phyloP scores from a whole-genome alignment of 2,113 vertebrate species.

The Haliaeetus leucogaster region DNA sequence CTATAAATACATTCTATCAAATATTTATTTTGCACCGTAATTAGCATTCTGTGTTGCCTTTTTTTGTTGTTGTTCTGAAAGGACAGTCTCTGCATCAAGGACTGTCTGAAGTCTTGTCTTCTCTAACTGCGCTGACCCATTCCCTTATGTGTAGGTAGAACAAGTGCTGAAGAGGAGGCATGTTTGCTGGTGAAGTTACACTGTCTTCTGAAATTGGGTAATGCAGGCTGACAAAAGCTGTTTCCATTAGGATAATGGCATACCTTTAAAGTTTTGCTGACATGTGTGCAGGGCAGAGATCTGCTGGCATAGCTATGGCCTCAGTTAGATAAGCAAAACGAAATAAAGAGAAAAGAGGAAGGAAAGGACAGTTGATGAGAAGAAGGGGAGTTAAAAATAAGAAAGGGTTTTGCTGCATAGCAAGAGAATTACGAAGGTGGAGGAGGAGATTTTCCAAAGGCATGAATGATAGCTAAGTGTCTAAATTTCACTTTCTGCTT shows the following conservation, averaged over 20 bases:
- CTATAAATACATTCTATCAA: neutral
- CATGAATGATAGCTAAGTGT: neutral
- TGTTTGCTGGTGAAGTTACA: neutral
- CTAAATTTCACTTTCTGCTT: neutral
- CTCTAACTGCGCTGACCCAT: neutral
- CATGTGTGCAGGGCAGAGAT: neutral
- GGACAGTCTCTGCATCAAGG: neutral
- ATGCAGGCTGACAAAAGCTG: neutral
- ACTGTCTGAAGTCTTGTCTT: neutral
- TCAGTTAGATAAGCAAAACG: neutral
- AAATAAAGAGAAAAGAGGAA: neutral
- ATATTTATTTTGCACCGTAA: neutral
- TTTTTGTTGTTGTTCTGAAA: neutral
- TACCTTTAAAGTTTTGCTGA: neutral
- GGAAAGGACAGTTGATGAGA: neutral
- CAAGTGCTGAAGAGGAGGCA: neutral
- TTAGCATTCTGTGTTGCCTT: neutral
- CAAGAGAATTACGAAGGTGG: neutral
- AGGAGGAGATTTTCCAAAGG: conserved; percentile 19
- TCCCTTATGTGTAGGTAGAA: neutral
- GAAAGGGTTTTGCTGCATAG: neutral
- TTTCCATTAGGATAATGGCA: neutral
- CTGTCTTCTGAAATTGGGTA: neutral
- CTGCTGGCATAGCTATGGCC: neutral
- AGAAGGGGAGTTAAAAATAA: neutral